Percentiles rank a stretch among this genome's conserved stretches.
These are phyloP conservation scores for Cydia pomonella DNA, from an alignment of 1,140 invertebrate species.

Conservation along the genomic window DNA sequence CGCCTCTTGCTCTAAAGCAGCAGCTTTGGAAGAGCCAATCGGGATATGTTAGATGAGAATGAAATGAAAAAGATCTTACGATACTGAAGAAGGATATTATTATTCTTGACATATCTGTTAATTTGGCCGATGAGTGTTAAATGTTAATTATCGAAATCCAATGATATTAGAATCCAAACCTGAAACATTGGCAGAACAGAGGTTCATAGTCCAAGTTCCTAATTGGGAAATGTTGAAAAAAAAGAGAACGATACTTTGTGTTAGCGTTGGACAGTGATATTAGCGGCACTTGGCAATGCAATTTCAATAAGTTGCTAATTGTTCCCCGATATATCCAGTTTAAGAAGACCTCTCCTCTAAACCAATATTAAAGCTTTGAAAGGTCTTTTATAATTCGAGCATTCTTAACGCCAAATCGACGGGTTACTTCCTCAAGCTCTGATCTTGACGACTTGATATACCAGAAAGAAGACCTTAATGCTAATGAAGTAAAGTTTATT, in stretches of 20 bases:
- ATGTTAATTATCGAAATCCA: too few relatives aligned
- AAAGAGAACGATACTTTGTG: not conserved
- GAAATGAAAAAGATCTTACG: too few relatives aligned
- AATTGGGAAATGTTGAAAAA: not conserved
- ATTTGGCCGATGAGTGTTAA: too few relatives aligned
- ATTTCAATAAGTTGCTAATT: slow-evolving; percentile 64
- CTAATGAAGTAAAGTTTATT: not conserved
- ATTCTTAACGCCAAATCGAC: slow-evolving; percentile 51
- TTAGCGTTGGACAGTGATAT: slow-evolving; percentile 36
- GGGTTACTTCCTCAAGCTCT: not conserved
- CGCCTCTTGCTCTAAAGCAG: too few relatives aligned
- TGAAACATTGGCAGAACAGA: too few relatives aligned
- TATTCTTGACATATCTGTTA: too few relatives aligned
- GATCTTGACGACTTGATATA: not conserved
- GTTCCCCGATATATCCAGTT: slow-evolving; percentile 21
- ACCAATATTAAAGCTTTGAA: slow-evolving; percentile 36
- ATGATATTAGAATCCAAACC: too few relatives aligned
- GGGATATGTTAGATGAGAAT: too few relatives aligned
- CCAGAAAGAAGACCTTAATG: not conserved
- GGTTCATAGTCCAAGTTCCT: not conserved
- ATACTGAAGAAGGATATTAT: too few relatives aligned
- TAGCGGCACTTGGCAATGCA: slow-evolving; percentile 68
- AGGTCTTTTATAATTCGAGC: slow-evolving; percentile 37
- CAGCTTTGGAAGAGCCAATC: too few relatives aligned
- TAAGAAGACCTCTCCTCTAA: slow-evolving; percentile 38